Conservation (phyloP, 2,113 vertebrate species). For the Rhinolophus ferrumequinum region DNA sequence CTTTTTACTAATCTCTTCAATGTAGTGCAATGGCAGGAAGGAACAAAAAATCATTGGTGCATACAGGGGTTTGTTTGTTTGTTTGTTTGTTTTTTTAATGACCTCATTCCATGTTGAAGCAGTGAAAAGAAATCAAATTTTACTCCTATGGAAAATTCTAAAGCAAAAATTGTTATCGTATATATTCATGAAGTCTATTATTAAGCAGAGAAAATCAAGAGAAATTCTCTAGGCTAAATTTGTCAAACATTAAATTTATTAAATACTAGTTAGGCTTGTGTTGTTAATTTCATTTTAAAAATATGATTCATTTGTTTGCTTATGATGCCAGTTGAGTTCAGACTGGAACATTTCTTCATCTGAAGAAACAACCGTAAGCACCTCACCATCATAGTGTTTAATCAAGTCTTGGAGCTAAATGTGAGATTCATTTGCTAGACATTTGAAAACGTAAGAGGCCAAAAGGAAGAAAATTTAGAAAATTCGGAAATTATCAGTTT, state of each 20-base stretch:
- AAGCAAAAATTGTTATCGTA: slow-evolving; percentile 5
- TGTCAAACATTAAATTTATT: slow-evolving; percentile 1
- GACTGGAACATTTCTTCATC: neutral
- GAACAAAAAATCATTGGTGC: neutral
- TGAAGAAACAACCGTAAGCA: neutral
- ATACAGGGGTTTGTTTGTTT: neutral
- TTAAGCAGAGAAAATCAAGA: neutral
- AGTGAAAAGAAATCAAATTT: slow-evolving; percentile 42
- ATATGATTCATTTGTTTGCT: neutral
- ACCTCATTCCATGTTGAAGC: neutral
- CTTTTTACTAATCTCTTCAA: neutral
- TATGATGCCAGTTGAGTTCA: neutral
- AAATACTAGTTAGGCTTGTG: neutral
- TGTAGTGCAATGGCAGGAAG: neutral
- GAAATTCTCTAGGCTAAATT: neutral
- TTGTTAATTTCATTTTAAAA: neutral
- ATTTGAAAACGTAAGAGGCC: neutral
- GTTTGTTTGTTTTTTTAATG: neutral
- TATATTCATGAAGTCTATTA: neutral
- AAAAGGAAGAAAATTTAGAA: neutral
- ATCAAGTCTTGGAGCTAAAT: neutral
- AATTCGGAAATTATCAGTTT: neutral
- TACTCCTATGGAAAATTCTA: neutral
- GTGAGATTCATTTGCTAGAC: neutral
- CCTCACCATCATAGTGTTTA: too few species aligned